Evolutionary conservation across 2,797 vertebrate species (phyloP).

Genomic region (Dendrocincla fuliginosa): DNA sequence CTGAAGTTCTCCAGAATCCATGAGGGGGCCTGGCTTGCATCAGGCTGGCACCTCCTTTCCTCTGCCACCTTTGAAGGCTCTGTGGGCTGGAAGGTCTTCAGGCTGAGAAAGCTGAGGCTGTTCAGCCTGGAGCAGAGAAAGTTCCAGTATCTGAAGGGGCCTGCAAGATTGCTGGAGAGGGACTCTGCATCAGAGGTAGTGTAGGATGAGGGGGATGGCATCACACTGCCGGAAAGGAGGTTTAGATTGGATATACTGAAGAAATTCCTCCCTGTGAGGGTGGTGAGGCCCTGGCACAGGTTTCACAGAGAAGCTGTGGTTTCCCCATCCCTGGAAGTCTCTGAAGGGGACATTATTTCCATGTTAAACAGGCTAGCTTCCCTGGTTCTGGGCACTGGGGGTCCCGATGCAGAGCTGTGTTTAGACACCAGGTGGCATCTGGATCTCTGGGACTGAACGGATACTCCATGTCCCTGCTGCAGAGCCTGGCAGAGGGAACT

Average conservation of each 20-base stretch:
- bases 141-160: neutral
- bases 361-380: fast-evolving
- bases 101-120: neutral
- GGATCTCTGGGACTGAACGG: neutral
- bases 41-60: neutral
- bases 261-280: neutral
- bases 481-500: neutral
- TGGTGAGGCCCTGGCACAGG: neutral
- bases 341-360: fast-evolving
- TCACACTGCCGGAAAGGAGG: neutral
- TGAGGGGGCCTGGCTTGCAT: fast-evolving
- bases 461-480: neutral
- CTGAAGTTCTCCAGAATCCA: neutral
- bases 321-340: neutral
- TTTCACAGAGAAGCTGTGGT: neutral
- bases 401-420: neutral
- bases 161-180: neutral
- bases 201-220: neutral
- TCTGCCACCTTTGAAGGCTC: neutral
- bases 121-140: no score
- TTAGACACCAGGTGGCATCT: neutral
- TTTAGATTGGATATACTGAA: neutral
- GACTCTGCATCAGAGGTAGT: neutral
- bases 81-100: neutral
- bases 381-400: fast-evolving